phyloP scores from a whole-genome alignment of 2,888 invertebrate genomes.

The Heliconius ismenius region DNA sequence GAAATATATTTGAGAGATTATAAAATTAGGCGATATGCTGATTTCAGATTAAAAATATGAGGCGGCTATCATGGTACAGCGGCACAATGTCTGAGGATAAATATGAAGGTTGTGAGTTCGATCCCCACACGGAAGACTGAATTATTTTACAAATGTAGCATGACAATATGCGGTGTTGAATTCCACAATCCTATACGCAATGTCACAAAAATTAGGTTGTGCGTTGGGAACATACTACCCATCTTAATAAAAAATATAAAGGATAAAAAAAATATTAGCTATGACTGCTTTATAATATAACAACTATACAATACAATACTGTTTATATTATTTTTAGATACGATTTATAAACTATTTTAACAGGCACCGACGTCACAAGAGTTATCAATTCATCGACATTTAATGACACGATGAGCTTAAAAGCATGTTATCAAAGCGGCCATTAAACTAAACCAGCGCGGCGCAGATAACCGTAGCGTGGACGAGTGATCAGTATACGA shows the following conservation, averaged over 20 bases:
- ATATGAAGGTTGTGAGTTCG: no score
- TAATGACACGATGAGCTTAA: slow-evolving; percentile 21
- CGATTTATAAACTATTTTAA: not conserved
- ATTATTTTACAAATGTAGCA: no score
- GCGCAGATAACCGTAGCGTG: slow-evolving; percentile 2
- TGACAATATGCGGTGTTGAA: no score
- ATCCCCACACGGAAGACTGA: no score
- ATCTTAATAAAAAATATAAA: not conserved
- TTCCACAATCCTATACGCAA: no score
- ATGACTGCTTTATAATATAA: not conserved
- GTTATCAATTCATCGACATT: slow-evolving; percentile 1
- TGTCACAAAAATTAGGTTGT: no score
- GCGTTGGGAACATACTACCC: no score
- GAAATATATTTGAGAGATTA: no score
- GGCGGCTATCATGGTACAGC: no score
- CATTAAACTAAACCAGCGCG: slow-evolving; percentile 20
- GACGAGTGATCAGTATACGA: not conserved
- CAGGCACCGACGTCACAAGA: not conserved
- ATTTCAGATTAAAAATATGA: no score
- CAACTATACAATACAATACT: not conserved
- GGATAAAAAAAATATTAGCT: not conserved
- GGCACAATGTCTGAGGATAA: no score
- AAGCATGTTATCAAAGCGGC: slow-evolving; percentile 23
- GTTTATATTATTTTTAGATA: not conserved
- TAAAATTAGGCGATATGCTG: no score